These are phyloP conservation scores for Aythya baeri DNA, from an alignment of 2,113 vertebrate genomes.

Conservation along the genomic window DNA sequence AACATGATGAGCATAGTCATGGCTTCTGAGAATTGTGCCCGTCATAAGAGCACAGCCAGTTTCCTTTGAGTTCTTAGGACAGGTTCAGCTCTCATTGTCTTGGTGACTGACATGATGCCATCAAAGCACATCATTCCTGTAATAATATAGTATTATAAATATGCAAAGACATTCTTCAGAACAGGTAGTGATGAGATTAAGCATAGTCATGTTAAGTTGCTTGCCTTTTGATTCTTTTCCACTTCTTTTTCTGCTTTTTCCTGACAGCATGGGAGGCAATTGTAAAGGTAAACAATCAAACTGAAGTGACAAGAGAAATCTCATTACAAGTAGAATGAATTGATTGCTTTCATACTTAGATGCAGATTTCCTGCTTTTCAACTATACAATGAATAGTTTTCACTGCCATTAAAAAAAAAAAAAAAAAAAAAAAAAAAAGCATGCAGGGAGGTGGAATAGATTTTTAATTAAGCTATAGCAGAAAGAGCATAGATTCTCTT, in stretches of 20 bases:
- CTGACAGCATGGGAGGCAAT: neutral
- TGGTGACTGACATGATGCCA: neutral
- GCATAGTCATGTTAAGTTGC: neutral
- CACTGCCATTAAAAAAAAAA: neutral
- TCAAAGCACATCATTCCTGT: neutral
- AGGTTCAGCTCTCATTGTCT: neutral
- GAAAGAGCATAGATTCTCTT: neutral
- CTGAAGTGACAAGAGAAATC: slow-evolving; percentile 10
- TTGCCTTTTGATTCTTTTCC: neutral
- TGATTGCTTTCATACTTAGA: neutral
- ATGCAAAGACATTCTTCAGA: neutral
- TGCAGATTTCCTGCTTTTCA: neutral
- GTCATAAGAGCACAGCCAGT: neutral
- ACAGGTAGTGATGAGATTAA: neutral
- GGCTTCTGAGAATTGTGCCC: neutral
- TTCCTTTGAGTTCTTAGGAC: neutral
- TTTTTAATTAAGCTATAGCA: neutral
- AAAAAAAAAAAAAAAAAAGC: neutral
- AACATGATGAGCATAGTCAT: neutral
- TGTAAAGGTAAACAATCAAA: slow-evolving; percentile 26
- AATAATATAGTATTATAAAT: neutral
- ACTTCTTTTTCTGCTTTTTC: neutral
- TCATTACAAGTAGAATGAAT: slow-evolving; percentile 29
- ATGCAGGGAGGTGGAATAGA: neutral
- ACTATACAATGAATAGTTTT: neutral